Percentiles rank a stretch among this genome's conserved stretches.
Conservation (phyloP, 2,888 invertebrate species). For the Temnothorax unifasciatus region DNA sequence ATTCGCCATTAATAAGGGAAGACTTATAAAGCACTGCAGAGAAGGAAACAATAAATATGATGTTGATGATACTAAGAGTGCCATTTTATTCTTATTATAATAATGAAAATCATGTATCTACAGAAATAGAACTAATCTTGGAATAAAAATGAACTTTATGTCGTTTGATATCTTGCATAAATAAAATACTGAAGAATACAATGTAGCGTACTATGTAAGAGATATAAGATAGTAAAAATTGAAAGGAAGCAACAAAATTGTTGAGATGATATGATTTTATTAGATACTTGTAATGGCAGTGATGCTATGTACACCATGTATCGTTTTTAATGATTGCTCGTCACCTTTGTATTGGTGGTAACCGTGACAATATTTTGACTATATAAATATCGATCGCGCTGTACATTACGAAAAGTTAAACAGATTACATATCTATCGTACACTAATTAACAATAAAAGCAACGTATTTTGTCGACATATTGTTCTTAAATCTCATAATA, state of each 20-base stretch:
- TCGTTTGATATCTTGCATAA: constrained; percentile 1
- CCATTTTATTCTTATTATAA: constrained; percentile 24
- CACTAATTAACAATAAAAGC: constrained; percentile 1
- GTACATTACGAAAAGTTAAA: constrained; percentile 36
- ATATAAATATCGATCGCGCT: constrained; percentile 34
- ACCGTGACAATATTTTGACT: background rate
- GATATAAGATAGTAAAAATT: background rate
- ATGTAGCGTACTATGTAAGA: background rate
- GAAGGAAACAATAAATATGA: constrained; percentile 55
- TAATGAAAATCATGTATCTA: background rate
- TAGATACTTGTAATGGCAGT: constrained; percentile 15
- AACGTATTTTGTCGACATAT: background rate
- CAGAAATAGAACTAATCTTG: background rate
- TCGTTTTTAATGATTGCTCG: constrained; percentile 23
- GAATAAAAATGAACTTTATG: background rate
- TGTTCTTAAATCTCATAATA: constrained; percentile 3
- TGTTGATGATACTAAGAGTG: constrained; percentile 39
- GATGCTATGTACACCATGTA: constrained; percentile 22
- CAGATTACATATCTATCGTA: constrained; percentile 11
- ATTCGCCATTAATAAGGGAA: constrained; percentile 63
- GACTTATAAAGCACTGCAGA: constrained; percentile 67
- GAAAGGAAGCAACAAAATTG: background rate
- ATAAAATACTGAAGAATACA: background rate
- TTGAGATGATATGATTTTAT: constrained; percentile 30
- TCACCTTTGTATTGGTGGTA: background rate